phyloP scores from a whole-genome alignment of 2,113 vertebrate genomes.

The Caretta caretta region DNA sequence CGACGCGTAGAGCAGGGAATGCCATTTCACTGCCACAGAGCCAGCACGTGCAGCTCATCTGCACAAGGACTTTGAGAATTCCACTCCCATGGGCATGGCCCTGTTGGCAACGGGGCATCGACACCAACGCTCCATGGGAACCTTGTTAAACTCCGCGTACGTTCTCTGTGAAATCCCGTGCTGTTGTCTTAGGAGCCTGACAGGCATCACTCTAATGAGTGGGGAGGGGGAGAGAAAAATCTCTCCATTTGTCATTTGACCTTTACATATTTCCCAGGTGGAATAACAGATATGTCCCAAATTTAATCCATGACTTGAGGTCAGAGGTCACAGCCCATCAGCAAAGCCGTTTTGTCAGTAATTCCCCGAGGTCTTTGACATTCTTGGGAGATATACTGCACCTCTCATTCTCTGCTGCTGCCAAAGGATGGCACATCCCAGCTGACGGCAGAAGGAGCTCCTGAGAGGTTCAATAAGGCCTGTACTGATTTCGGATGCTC shows the following conservation, averaged over 20 bases:
- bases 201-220: constrained; percentile 7
- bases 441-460: background rate
- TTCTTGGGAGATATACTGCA: background rate
- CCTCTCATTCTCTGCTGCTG: background rate
- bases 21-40: background rate
- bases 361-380: constrained; percentile 9
- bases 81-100: background rate
- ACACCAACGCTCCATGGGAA: background rate
- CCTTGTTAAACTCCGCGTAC: background rate
- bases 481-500: background rate
- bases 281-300: constrained; percentile 39
- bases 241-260: constrained; percentile 32
- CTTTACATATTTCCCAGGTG: constrained; percentile 51
- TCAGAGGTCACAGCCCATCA: background rate
- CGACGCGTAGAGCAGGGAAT: background rate
- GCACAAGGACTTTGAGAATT: background rate
- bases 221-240: background rate
- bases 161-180: background rate
- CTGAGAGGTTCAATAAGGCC: background rate
- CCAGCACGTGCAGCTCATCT: background rate
- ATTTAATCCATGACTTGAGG: constrained; percentile 30
- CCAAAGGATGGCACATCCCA: background rate
- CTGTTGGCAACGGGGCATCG: background rate
- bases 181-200: background rate
- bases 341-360: constrained; percentile 10